Conservation (phyloP, 2,113 vertebrate species). For the Oplegnathus fasciatus region DNA sequence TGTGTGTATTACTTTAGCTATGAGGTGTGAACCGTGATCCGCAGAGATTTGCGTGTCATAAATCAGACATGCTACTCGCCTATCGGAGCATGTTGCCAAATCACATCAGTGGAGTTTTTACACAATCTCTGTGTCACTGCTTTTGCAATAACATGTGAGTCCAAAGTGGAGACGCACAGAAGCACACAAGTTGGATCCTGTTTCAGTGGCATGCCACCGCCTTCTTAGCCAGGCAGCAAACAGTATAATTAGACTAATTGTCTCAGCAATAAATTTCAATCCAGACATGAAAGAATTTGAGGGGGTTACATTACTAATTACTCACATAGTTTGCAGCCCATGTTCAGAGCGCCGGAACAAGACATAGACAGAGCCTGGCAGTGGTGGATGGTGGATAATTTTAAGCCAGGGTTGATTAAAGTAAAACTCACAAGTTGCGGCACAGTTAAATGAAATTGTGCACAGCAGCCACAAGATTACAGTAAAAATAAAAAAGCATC, state of each 20-base stretch:
- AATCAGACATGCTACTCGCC: slow-evolving; percentile 40
- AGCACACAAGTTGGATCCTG: slow-evolving; percentile 74
- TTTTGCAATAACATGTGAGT: slow-evolving; percentile 64
- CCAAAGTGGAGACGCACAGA: slow-evolving; percentile 50
- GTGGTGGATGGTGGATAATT: slow-evolving; percentile 62
- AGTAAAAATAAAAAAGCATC: slow-evolving; percentile 15
- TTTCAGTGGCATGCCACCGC: slow-evolving; percentile 50
- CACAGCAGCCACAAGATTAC: slow-evolving; percentile 43
- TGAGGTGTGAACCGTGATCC: slow-evolving; percentile 48
- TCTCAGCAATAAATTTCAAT: slow-evolving; percentile 80
- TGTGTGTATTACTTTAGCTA: slow-evolving; percentile 44
- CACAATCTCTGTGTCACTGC: slow-evolving; percentile 23
- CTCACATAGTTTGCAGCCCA: slow-evolving; percentile 59
- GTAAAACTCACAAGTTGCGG: slow-evolving; percentile 54
- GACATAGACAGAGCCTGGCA: slow-evolving; percentile 45
- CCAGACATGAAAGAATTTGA: slow-evolving; percentile 82
- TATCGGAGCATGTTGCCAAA: slow-evolving; percentile 37
- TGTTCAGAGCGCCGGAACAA: slow-evolving; percentile 41
- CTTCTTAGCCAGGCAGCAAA: slow-evolving; percentile 57
- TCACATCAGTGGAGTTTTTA: slow-evolving; percentile 32
- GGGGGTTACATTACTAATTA: slow-evolving; percentile 74
- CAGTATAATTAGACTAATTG: slow-evolving; percentile 81
- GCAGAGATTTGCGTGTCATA: slow-evolving; percentile 46
- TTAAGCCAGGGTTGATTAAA: slow-evolving; percentile 64
- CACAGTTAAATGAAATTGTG: slow-evolving; percentile 63